Evolutionary conservation across 2,113 vertebrate species (phyloP).

Genomic region (Nasalis larvatus): DNA sequence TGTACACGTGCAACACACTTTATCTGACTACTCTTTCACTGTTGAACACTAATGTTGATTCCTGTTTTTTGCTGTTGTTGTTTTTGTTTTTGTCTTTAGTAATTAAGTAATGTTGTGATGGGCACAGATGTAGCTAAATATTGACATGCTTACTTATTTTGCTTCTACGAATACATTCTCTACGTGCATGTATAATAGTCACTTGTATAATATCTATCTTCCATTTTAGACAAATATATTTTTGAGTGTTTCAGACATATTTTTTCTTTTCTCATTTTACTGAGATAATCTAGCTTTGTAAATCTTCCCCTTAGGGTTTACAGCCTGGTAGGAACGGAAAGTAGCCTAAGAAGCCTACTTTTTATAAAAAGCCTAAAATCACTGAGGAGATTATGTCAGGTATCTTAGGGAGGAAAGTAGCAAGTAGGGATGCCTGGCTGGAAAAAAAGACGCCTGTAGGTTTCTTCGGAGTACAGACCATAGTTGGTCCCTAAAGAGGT

Average conservation of each 20-base stretch:
- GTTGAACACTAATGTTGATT: not conserved
- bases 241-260: not conserved
- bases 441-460: not conserved
- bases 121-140: not conserved
- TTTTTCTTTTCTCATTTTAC: not conserved
- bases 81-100: not conserved
- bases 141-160: not conserved
- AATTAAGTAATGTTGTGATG: not conserved
- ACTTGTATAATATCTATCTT: not conserved
- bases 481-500: not conserved
- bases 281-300: not conserved
- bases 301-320: not conserved
- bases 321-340: not conserved
- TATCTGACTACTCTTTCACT: not conserved
- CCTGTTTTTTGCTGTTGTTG: no score
- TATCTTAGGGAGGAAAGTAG: not conserved
- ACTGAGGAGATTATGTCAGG: not conserved
- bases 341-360: not conserved
- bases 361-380: slow-evolving; percentile 18
- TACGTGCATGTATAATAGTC: not conserved
- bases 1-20: not conserved
- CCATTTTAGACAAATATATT: not conserved
- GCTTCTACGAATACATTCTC: not conserved
- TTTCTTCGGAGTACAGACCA: not conserved
- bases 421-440: not conserved